Base-by-base conservation (phyloP, 2,888 invertebrate genomes). In the Aphodius sticticus region DNA sequence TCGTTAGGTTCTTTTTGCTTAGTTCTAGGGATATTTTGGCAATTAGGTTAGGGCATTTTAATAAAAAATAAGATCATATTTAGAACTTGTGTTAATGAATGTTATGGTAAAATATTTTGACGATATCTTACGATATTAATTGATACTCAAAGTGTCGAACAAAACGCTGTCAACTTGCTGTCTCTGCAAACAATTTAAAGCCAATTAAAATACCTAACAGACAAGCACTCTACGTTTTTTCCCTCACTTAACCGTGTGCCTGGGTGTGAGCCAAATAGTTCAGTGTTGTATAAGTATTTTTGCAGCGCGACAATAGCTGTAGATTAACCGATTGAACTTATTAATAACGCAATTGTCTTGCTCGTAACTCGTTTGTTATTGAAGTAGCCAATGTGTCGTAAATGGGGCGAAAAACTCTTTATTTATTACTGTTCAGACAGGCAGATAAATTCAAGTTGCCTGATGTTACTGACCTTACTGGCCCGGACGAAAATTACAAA, bases 181-280 rank as follows among this genome's bases (percentile, higher is more conserved):
- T 53, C 12, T 9, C 53, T 53, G 12, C 7, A 12, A 53, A 53
- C 53, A 53, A 53, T 53, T 53, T 53, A 53, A 53, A 53, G 53
- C 53, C 53, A 53, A 53, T 53, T 53, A 53, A 53, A 53, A 53
- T 53, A 53, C 53, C 53, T 5, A 5, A 53, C 53, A 53, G 53
- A 53, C 53, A 53, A 53, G 53, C 53, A 53, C 53, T 53, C 53
- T 53, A 53, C 53, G 26, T 1, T 53, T 53, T 53, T 53, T 53
- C 12, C 53, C 53, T 9, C 53, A 5, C 53, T 53, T 53, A 53
- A 12, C 38, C 53, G 12, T 53, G 53, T 5, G 53, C 12, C 53
- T 53, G 53, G 53, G 53, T 53, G 53, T 53, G 53, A 53, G 53
- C 53, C 53, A 53, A 53, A 53, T 53, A 53, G 53, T 53, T 53